Evolutionary conservation across 2,113 vertebrate species (phyloP).

Genomic region (Cephalopterus ornatus): DNA sequence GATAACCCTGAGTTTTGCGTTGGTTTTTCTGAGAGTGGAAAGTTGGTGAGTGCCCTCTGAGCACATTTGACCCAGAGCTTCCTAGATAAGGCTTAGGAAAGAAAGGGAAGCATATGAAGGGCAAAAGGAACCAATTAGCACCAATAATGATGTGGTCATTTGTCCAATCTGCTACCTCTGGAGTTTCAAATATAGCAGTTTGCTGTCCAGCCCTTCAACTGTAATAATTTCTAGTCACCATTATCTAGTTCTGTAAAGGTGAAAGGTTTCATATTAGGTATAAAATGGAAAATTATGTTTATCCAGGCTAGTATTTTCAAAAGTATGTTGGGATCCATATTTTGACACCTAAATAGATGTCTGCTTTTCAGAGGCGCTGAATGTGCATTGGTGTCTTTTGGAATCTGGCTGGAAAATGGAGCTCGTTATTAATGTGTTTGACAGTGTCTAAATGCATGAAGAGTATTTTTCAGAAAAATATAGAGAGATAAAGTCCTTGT

Average conservation of each 20-base stretch:
- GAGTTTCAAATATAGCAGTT: neutral
- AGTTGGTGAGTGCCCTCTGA: neutral
- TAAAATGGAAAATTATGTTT: neutral
- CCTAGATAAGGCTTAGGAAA: neutral
- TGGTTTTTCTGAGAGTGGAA: neutral
- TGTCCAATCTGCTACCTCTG: neutral
- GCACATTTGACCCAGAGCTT: neutral
- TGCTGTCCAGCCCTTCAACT: neutral
- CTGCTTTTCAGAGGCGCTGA: neutral
- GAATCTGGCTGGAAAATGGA: neutral
- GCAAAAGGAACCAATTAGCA: neutral
- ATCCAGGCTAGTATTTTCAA: neutral
- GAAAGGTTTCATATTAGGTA: neutral
- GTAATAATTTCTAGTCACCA: neutral
- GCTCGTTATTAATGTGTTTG: neutral
- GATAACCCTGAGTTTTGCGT: neutral
- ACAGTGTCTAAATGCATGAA: slow-evolving; percentile 38
- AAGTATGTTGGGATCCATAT: neutral
- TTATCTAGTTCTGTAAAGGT: neutral
- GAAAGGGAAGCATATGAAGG: neutral
- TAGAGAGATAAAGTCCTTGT: neutral
- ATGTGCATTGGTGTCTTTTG: neutral
- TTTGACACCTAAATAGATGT: neutral
- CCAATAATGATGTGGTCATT: neutral
- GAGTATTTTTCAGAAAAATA: slow-evolving; percentile 8